A percentile compares a stretch with the other conserved stretches of the same genome.
Conservation (phyloP, 1,140 invertebrate species). For the Solen grandis region DNA sequence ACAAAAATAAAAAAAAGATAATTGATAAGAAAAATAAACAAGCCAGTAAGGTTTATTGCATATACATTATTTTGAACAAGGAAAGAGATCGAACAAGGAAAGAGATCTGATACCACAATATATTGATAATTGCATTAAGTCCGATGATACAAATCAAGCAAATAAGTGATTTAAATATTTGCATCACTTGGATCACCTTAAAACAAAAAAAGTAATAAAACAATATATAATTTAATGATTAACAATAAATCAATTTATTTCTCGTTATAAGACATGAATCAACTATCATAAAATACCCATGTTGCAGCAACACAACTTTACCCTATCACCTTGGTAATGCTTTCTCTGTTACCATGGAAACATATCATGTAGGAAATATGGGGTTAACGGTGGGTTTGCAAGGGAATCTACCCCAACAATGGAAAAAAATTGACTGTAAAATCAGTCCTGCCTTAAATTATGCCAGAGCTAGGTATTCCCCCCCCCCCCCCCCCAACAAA, state of each 20-base stretch:
- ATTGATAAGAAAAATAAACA: too few species aligned
- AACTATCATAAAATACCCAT: constrained; percentile 44
- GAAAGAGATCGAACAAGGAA: too few species aligned
- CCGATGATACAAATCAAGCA: neutral
- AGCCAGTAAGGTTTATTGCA: too few species aligned
- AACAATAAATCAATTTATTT: constrained; percentile 46
- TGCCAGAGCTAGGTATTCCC: too few species aligned
- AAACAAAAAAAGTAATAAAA: constrained; percentile 33
- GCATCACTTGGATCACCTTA: neutral
- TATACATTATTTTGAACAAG: too few species aligned
- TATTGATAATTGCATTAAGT: neutral
- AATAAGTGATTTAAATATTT: neutral
- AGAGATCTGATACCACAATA: neutral
- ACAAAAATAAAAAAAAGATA: too few species aligned
- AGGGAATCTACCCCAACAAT: too few species aligned
- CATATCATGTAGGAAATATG: too few species aligned
- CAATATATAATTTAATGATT: constrained; percentile 56
- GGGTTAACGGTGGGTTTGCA: too few species aligned
- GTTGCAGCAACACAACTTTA: constrained; percentile 48
- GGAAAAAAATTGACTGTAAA: too few species aligned
- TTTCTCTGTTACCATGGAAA: neutral
- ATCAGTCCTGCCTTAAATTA: too few species aligned
- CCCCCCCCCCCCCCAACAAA: too few species aligned
- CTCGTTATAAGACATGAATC: constrained; percentile 42
- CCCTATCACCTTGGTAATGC: constrained; percentile 20